Evolutionary conservation across 2,113 vertebrate species (phyloP), one percentile per base, ranked within the genome.

Genomic region (Promerops cafer): DNA sequence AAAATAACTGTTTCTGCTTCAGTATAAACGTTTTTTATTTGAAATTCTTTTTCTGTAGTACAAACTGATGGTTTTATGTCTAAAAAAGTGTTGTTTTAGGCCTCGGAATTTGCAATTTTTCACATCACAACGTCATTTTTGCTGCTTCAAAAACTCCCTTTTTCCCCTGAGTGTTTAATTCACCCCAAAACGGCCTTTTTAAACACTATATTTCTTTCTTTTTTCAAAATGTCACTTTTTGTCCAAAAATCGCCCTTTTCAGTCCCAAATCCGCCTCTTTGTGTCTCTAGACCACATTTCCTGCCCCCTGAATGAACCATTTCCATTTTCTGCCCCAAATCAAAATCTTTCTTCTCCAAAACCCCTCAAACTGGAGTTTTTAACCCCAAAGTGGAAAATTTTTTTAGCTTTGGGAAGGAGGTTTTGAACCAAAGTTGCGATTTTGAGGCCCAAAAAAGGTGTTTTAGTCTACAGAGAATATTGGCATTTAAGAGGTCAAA

Each of bases 111-210:
- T 2, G 1, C 0, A 6, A 0, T 45, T 66, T 2, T 40, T 21
- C 1, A 0, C 1, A 1, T 0, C 0, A 0, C 1, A 59, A 9
- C 1, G 7, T 10, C 2, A 3, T 31, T 45, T 28, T 31, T 45
- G 18, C 7, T 9, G 10, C 9, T 45, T 11, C 1, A 30, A 10
- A 59, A 82, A 7, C 7, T 4, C 0, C 1, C 4, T 26, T 71
- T 64, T 44, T 4, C 11, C 3, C 6, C 1, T 10, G 3, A 31
- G 35, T 19, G 2, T 42, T 23, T 6, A 1, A 1, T 33, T 39
- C 2, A 12, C 0, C 5, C 5, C 3, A 1, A 35, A 66, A 10
- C 0, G 0, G 1, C 1, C 1, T 0, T 0, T 10, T 69, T 49
- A 13, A 4, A 4, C 2, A 2, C 3, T 2, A 1, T 8, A 28